phyloP scores from a whole-genome alignment of 2,888 invertebrate species.

The Euplagia quadripunctaria region DNA sequence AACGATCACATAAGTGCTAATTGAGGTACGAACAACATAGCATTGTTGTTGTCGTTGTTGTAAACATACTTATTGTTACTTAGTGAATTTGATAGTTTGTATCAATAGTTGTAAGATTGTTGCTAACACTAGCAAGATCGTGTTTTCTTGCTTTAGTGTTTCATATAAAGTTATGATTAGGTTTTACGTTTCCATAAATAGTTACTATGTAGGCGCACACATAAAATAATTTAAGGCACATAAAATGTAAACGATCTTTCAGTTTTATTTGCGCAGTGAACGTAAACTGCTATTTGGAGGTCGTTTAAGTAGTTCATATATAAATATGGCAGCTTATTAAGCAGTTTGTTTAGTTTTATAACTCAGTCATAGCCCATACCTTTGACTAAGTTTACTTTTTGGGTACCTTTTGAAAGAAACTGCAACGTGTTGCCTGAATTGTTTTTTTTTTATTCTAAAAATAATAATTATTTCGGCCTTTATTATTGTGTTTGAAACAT shows the following conservation, averaged over 20 bases:
- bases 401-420: not conserved
- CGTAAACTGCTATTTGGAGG: conserved; percentile 13
- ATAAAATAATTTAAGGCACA: conserved; percentile 17
- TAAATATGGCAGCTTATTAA: not conserved
- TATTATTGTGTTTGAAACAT: not conserved
- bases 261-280: conserved; percentile 14
- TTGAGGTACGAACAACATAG: too few species aligned
- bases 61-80: too few species aligned
- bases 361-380: not conserved
- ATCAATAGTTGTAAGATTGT: too few species aligned
- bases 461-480: not conserved
- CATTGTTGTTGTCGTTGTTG: too few species aligned
- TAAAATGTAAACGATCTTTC: conserved; percentile 16
- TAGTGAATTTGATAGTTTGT: too few species aligned
- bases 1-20: too few species aligned
- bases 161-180: not conserved
- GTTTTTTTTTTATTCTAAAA: not conserved
- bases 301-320: not conserved
- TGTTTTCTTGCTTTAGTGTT: not conserved
- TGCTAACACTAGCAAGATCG: too few species aligned
- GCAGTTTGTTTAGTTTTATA: not conserved
- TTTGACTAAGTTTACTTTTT: not conserved
- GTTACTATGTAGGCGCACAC: not conserved
- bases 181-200: too few species aligned
- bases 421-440: not conserved